Evolutionary conservation across 2,797 vertebrate genomes (phyloP).

Genomic region (Cygnus olor): DNA sequence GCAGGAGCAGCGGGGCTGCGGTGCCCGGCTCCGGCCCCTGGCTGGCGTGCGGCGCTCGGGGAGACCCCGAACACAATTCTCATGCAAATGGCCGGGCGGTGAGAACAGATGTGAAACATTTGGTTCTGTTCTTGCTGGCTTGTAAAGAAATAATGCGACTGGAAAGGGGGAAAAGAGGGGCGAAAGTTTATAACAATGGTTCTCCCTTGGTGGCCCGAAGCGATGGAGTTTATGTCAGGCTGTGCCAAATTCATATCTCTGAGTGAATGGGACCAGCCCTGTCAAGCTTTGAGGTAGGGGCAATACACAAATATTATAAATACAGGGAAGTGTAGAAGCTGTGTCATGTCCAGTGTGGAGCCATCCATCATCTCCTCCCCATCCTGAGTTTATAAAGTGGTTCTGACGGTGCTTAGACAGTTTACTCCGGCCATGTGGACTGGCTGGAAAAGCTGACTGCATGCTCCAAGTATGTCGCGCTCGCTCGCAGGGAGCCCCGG

Average conservation of each 20-base stretch:
- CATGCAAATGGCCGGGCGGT: conserved; percentile 88
- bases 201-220: conserved; percentile 86
- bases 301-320: conserved; percentile 65
- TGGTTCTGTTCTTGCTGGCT: conserved; percentile 91
- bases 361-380: conserved; percentile 65
- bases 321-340: conserved; percentile 62
- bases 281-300: conserved; percentile 55
- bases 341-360: conserved; percentile 51
- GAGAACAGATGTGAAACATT: conserved; percentile 97
- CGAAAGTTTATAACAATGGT: conserved; percentile 70
- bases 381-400: conserved; percentile 67
- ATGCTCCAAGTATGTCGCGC: conserved; percentile 58
- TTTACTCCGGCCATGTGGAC: conserved; percentile 40
- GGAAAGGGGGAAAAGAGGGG: conserved; percentile 66
- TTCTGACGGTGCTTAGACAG: conserved; percentile 60
- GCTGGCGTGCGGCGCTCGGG: conserved; percentile 86
- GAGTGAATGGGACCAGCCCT: conserved; percentile 39
- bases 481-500: conserved; percentile 19
- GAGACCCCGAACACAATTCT: conserved; percentile 87
- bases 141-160: conserved; percentile 93
- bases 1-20: conserved; percentile 76
- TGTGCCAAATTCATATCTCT: conserved; percentile 63
- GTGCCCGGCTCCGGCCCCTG: conserved; percentile 77
- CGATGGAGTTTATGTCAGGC: conserved; percentile 55
- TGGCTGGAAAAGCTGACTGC: conserved; percentile 72